phyloP scores from a whole-genome alignment of 1,140 invertebrate species.

The Anastrepha obliqua region DNA sequence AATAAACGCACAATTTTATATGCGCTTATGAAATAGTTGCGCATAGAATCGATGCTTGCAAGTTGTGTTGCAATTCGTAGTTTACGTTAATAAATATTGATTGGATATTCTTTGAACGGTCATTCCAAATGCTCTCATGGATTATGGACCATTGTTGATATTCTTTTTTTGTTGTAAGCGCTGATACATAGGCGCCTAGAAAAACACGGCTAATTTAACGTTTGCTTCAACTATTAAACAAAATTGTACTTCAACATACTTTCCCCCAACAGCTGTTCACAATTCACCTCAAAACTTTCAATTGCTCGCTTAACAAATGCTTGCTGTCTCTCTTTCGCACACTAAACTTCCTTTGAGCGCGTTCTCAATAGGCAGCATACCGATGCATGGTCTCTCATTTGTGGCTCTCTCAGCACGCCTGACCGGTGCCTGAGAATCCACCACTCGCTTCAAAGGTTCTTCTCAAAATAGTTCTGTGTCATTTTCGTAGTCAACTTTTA shows the following conservation, averaged over 20 bases:
- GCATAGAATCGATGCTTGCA: too few relatives aligned
- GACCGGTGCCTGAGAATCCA: slow-evolving; percentile 4
- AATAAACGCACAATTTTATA: too few relatives aligned
- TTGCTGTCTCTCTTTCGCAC: neutral
- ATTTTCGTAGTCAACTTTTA: slow-evolving; percentile 72
- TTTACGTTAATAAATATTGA: neutral
- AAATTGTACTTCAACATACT: neutral
- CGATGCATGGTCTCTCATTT: neutral
- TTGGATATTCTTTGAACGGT: too few relatives aligned
- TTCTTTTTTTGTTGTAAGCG: too few relatives aligned
- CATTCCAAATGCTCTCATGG: too few relatives aligned
- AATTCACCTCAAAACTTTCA: slow-evolving; percentile 20
- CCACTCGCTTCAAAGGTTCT: slow-evolving; percentile 11
- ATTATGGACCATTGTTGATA: too few relatives aligned
- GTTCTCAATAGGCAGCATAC: neutral
- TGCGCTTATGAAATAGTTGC: too few relatives aligned
- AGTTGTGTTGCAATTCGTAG: too few relatives aligned
- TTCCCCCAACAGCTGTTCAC: slow-evolving; percentile 9
- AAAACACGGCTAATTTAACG: neutral
- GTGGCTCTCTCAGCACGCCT: slow-evolving; percentile 3
- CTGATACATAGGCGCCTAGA: too few relatives aligned
- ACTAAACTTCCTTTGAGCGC: slow-evolving; percentile 15
- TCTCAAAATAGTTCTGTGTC: slow-evolving; percentile 57
- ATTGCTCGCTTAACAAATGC: neutral
- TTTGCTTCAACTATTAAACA: neutral